phyloP scores from a whole-genome alignment of 1,140 invertebrate genomes.

The Mesaphorura yosii region DNA sequence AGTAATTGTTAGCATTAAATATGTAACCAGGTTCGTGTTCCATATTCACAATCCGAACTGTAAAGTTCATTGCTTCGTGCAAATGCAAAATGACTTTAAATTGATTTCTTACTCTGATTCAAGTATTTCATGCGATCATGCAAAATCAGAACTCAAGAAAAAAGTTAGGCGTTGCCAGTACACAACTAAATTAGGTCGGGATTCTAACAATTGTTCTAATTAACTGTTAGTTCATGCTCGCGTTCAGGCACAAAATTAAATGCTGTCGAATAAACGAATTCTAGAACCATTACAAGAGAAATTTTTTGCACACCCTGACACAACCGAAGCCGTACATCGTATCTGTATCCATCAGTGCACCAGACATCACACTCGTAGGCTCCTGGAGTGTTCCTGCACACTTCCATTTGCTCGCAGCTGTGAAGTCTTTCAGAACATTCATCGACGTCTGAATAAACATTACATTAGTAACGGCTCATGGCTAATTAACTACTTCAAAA shows the following conservation, averaged over 20 bases:
- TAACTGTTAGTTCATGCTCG: background rate
- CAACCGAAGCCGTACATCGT: constrained; percentile 19
- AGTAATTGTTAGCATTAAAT: background rate
- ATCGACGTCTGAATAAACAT: constrained; percentile 43
- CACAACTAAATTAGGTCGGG: too few species aligned
- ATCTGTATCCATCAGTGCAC: constrained; percentile 26
- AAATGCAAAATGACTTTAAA: too few species aligned
- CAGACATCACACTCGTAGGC: constrained; percentile 35
- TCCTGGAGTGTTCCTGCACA: constrained; percentile 36
- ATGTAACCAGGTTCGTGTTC: background rate
- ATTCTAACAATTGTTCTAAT: background rate
- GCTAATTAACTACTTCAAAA: too few species aligned
- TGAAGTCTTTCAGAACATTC: constrained; percentile 42
- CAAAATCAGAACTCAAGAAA: too few species aligned
- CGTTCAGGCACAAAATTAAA: background rate
- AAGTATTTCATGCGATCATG: too few species aligned
- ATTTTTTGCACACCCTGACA: too few species aligned
- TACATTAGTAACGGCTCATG: background rate
- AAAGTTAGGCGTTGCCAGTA: too few species aligned
- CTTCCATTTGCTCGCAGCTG: constrained; percentile 32
- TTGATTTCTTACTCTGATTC: too few species aligned
- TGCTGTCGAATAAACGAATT: background rate
- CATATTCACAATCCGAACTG: too few species aligned
- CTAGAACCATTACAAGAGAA: too few species aligned
- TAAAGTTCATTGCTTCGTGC: too few species aligned